Percentiles rank a stretch among this genome's conserved stretches.
Conservation (phyloP, 2,797 vertebrate species). For the Anguilla obscura region DNA sequence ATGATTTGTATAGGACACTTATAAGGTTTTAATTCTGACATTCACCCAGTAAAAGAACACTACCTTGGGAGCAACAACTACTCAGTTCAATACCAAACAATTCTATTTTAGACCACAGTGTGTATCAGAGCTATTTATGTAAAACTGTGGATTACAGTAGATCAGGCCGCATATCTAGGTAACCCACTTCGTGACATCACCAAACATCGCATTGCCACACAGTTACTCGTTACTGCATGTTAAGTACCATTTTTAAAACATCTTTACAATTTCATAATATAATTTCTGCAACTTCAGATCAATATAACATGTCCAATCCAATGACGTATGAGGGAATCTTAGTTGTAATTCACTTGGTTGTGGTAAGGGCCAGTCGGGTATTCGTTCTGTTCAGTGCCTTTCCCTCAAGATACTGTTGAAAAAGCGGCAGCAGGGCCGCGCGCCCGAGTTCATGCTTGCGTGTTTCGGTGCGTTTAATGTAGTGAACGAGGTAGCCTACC, state of each 20-base stretch:
- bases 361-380: neutral
- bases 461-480: neutral
- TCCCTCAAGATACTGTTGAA: neutral
- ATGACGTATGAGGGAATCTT: neutral
- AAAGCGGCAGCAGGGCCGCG: neutral
- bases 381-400: neutral
- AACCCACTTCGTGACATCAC: neutral
- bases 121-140: neutral
- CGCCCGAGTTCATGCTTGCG: neutral
- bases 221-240: neutral
- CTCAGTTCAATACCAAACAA: neutral
- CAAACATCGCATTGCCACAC: neutral
- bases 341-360: neutral
- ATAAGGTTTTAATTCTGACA: neutral
- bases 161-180: neutral
- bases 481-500: neutral
- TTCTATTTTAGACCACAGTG: neutral
- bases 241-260: too few species aligned
- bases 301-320: neutral
- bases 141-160: neutral
- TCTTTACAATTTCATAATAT: neutral
- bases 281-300: neutral
- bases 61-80: neutral
- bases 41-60: neutral
- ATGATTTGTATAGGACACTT: neutral